Percentiles rank a stretch among this genome's conserved stretches.
Conservation (phyloP, 2,888 invertebrate species). For the Microplitis manilae region DNA sequence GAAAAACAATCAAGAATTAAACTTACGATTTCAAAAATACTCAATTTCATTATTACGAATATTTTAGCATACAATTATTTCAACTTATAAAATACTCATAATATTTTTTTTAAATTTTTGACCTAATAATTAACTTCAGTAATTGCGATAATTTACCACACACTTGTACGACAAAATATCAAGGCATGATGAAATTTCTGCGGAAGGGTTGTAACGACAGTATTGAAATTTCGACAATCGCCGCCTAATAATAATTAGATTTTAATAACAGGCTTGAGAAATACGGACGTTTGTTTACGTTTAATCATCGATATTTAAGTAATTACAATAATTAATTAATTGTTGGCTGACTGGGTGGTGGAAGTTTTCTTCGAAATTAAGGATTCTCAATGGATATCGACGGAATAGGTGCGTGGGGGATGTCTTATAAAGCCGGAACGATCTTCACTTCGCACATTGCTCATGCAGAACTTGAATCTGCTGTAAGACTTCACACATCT, state of each 20-base stretch:
- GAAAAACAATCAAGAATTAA: neutral
- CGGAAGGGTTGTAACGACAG: neutral
- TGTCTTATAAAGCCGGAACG: slow-evolving; percentile 54
- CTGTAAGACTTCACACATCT: slow-evolving; percentile 37
- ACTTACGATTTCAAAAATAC: neutral
- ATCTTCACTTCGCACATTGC: slow-evolving; percentile 50
- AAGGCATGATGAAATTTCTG: neutral
- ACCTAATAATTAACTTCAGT: neutral
- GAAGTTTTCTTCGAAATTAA: slow-evolving; percentile 27
- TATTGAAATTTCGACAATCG: slow-evolving; percentile 47
- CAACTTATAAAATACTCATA: neutral
- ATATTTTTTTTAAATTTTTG: too few species aligned
- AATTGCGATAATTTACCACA: neutral
- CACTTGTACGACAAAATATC: neutral
- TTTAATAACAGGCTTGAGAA: slow-evolving; percentile 45
- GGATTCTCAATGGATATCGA: neutral
- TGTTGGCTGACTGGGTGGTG: slow-evolving; percentile 28
- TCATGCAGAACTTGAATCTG: slow-evolving; percentile 50
- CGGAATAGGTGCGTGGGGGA: slow-evolving; percentile 46
- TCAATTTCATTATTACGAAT: too few species aligned
- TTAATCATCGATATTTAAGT: slow-evolving; percentile 26
- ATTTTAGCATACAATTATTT: too few species aligned
- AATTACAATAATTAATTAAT: slow-evolving; percentile 48
- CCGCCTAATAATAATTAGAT: slow-evolving; percentile 53
- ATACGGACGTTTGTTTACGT: slow-evolving; percentile 13